These are phyloP conservation scores for Pseudachorutes palmiensis DNA, from an alignment of 1,140 invertebrate species.

Conservation along the genomic window DNA sequence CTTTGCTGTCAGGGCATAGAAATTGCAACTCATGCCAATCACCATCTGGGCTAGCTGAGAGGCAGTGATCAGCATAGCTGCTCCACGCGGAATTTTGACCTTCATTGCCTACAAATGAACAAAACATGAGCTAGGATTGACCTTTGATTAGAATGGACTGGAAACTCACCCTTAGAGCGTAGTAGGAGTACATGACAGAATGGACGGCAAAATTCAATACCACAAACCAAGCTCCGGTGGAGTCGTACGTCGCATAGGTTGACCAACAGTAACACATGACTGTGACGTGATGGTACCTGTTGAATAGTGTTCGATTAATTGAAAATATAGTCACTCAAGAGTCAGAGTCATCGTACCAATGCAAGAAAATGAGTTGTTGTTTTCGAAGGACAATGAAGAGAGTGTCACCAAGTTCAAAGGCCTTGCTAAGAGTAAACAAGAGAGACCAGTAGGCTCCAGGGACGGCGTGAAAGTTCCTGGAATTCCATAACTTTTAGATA, in stretches of 20 bases:
- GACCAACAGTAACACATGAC: conserved; percentile 89
- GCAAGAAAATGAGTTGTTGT: conserved; percentile 11
- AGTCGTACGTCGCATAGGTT: conserved; percentile 89
- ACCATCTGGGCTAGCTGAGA: conserved; percentile 8
- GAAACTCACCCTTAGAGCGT: not conserved
- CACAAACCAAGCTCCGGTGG: not conserved
- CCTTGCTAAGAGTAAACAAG: conserved; percentile 1
- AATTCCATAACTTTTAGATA: conserved; percentile 1
- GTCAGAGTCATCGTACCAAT: conserved; percentile 12
- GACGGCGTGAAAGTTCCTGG: not conserved
- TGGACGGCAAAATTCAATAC: conserved; percentile 9
- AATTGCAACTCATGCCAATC: conserved; percentile 6
- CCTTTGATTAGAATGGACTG: too few species aligned
- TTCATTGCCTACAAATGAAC: not conserved
- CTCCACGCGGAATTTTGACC: not conserved
- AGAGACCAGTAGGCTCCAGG: conserved; percentile 4
- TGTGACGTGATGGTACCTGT: conserved; percentile 2
- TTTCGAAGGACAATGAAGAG: conserved; percentile 15
- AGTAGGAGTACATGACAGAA: conserved; percentile 11
- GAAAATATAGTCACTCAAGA: not conserved
- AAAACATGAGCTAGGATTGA: too few species aligned
- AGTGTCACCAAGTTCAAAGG: conserved; percentile 12
- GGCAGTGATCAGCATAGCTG: not conserved
- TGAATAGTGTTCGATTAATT: not conserved
- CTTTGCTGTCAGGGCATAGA: conserved; percentile 11